These are phyloP conservation scores for Agrotis clavis DNA, from an alignment of 2,888 invertebrate genomes.

Conservation along the genomic window DNA sequence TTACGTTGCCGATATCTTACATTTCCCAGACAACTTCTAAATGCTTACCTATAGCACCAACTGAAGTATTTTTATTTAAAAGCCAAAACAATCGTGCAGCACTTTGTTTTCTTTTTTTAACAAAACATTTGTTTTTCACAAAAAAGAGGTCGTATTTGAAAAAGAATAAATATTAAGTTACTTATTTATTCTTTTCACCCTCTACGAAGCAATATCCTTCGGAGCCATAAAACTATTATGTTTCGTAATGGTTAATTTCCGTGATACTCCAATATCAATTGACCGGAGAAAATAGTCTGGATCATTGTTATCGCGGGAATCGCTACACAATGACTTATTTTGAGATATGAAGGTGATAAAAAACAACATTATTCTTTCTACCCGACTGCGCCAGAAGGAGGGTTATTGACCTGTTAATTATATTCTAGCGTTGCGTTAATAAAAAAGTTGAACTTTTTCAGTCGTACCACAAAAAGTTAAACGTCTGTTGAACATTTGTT, in stretches of 20 bases:
- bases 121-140: too few relatives aligned
- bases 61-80: too few relatives aligned
- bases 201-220: constrained; percentile 28
- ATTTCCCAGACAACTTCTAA: too few relatives aligned
- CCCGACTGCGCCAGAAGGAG: too few relatives aligned
- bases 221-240: constrained; percentile 50
- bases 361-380: constrained; percentile 66
- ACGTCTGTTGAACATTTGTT: too few relatives aligned
- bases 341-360: constrained; percentile 67
- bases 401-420: constrained; percentile 17
- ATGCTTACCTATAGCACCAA: too few relatives aligned
- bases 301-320: constrained; percentile 36
- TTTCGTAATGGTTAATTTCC: constrained; percentile 59
- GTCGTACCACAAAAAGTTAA: too few relatives aligned
- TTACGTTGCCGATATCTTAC: too few relatives aligned
- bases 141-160: not conserved
- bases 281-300: constrained; percentile 40
- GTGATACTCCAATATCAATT: constrained; percentile 51
- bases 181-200: constrained; percentile 24
- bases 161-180: not conserved
- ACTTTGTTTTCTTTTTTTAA: too few relatives aligned
- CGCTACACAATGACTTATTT: constrained; percentile 42
- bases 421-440: constrained; percentile 9
- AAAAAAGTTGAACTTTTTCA: constrained; percentile 3
- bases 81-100: too few relatives aligned